These are phyloP conservation scores for Anhinga anhinga DNA, from an alignment of 2,113 vertebrate species.

Conservation along the genomic window DNA sequence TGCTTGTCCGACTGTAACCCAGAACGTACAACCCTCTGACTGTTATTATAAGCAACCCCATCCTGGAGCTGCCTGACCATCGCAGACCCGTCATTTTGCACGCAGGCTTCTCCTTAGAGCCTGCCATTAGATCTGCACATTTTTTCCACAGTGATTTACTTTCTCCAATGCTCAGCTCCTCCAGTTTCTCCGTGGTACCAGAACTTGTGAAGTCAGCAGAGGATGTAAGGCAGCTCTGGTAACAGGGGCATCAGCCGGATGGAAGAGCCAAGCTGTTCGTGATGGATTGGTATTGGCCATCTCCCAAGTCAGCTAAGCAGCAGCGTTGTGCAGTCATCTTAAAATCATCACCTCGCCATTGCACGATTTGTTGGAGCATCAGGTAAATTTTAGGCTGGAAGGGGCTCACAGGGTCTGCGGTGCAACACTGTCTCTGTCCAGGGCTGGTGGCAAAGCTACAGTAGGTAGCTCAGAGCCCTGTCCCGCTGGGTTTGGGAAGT, in stretches of 20 bases:
- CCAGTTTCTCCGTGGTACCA: background rate
- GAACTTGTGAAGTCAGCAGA: constrained; percentile 16
- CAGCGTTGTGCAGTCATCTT: background rate
- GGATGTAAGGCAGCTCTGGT: background rate
- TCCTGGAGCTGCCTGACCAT: background rate
- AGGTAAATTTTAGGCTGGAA: background rate
- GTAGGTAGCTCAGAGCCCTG: background rate
- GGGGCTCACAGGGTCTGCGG: background rate
- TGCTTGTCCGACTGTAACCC: background rate
- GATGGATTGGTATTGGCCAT: background rate
- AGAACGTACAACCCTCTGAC: background rate
- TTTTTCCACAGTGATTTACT: constrained; percentile 23
- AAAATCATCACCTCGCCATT: background rate
- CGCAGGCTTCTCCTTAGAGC: background rate
- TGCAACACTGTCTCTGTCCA: background rate
- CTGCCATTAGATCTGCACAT: background rate
- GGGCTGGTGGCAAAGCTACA: background rate
- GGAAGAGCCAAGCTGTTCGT: background rate
- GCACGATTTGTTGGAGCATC: background rate
- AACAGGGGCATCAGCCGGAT: background rate
- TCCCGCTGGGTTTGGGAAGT: background rate
- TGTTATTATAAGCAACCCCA: background rate
- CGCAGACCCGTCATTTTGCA: background rate
- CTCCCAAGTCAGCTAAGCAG: background rate
- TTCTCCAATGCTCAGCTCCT: background rate